Evolutionary conservation across 2,797 vertebrate species (phyloP).

Genomic region (Catharus ustulatus): DNA sequence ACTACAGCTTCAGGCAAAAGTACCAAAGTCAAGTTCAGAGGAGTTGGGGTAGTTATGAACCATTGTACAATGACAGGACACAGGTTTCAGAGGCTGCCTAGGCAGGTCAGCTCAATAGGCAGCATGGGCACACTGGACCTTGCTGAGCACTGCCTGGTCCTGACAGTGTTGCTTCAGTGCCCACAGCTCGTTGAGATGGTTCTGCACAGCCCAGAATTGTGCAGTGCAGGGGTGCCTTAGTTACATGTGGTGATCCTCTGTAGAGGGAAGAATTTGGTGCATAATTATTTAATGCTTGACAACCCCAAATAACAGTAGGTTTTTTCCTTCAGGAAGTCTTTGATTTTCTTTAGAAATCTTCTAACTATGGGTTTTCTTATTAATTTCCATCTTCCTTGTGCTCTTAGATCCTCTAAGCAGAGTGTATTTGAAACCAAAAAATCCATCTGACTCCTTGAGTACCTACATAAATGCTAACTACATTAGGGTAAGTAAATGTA

Average conservation of each 20-base stretch:
- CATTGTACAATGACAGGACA: too few relatives aligned
- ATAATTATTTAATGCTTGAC: background rate
- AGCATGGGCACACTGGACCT: background rate
- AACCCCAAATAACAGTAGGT: background rate
- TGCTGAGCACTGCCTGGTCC: background rate
- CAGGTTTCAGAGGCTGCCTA: background rate
- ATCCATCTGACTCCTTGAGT: conserved; percentile 84
- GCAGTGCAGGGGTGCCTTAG: background rate
- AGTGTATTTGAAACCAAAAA: conserved; percentile 90
- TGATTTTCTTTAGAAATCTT: background rate
- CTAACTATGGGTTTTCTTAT: conserved; percentile 42
- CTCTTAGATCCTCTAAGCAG: conserved; percentile 92
- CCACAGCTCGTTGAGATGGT: background rate
- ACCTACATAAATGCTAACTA: conserved; percentile 98
- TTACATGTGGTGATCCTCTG: background rate
- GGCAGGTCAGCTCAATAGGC: background rate
- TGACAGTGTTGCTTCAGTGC: background rate
- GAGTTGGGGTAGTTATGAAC: background rate
- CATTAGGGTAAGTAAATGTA: conserved; percentile 85
- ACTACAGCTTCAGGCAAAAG: background rate
- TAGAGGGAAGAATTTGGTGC: background rate
- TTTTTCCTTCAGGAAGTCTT: background rate
- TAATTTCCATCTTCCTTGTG: conserved; percentile 60
- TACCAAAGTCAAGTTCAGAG: background rate
- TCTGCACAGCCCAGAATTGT: background rate